Conservation (phyloP, 1,140 invertebrate genomes). For the Philaenus spumarius region DNA sequence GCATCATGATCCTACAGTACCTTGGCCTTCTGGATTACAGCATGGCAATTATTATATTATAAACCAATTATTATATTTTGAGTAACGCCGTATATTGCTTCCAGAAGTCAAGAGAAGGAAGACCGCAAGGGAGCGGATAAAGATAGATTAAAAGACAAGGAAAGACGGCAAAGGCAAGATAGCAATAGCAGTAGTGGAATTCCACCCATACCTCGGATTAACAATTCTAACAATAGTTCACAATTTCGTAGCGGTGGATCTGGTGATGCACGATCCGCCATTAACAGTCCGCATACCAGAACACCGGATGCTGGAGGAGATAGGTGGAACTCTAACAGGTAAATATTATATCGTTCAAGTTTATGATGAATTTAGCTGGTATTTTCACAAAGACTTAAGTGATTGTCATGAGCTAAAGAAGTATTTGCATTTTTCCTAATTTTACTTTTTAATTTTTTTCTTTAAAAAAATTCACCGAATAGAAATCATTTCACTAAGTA, state of each 20-base stretch:
- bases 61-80: background rate
- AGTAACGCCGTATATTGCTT: background rate
- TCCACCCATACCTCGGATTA: background rate
- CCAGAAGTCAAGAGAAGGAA: constrained; percentile 12
- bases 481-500: no score
- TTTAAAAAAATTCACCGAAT: no score
- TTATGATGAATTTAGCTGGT: no score
- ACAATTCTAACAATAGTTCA: background rate
- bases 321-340: constrained; percentile 29
- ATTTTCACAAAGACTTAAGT: no score
- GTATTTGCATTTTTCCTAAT: no score
- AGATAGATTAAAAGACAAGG: constrained; percentile 12
- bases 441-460: no score
- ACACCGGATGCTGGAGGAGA: constrained; percentile 30
- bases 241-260: background rate
- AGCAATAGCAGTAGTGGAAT: constrained; percentile 3
- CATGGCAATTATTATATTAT: no score
- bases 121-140: constrained; percentile 10
- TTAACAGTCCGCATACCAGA: constrained; percentile 11
- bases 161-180: constrained; percentile 9
- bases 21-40: no score
- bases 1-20: no score
- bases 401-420: no score
- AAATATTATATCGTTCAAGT: no score
- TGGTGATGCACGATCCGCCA: background rate